Evolutionary conservation across 2,797 vertebrate genomes (phyloP), one percentile per base, ranked within the genome.

Genomic region (Phataginus tricuspis): DNA sequence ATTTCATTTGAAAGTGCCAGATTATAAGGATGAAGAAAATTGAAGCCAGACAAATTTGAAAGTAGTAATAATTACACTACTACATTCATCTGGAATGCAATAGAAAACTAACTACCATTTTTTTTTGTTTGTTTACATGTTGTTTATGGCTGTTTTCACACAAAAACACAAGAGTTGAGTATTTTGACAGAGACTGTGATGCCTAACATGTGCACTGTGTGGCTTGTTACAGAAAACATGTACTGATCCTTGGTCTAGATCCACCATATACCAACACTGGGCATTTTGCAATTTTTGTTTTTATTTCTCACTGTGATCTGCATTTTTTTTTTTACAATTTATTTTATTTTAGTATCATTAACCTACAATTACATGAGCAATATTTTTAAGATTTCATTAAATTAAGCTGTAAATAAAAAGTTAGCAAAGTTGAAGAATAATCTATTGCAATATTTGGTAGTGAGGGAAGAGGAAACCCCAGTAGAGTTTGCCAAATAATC

Each of bases 11-110:
- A 95, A 94, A 95, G 80, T 90, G 75, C 57, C 85, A 91, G 80
- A 95, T 96, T 94, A 95, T 18, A 63, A 96, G 95, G 75, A 84
- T 97, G 95, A 96, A 63, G 96, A 97, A 92, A 77, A 69, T 80
- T 96, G 86, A 97, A 97, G 94, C 68, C 90, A 94, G 92, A 91
- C 78, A 97, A 98, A 97, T 51, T 91, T 97, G 95, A 97, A 98
- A 96, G 68, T 97, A 31, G 25, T 91, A 83, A 12, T 97, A 94
- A 98, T 96, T 96, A 88, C 72, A 94, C 88, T 94, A 96, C 95
- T 95, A 96, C 91, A 97, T 98, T 97, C 78, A 91, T 93, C 61
- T 93, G 42, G 71, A 97, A 97, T 97, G 86, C 94, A 95, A 91
- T 95, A 85, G 97, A 98, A 98, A 98, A 94, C 91, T 96, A 98